These are phyloP conservation scores for Otocyon megalotis DNA, from an alignment of 2,113 vertebrate species.

Conservation along the genomic window DNA sequence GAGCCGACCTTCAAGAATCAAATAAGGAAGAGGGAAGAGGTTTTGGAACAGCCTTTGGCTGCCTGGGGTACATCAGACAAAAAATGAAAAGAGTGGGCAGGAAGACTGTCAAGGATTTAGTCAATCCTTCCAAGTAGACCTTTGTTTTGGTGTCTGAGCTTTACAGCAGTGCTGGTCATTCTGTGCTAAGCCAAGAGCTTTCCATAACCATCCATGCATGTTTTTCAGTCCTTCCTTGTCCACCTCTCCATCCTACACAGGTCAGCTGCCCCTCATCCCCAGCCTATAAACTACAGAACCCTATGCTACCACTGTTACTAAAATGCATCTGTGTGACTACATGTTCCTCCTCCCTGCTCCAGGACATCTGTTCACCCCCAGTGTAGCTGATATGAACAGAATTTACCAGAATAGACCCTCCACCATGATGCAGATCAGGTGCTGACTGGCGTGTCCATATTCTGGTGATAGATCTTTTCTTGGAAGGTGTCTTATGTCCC, in stretches of 20 bases:
- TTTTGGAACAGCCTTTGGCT: neutral
- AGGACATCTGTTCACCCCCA: neutral
- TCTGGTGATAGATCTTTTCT: neutral
- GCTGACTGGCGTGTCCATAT: neutral
- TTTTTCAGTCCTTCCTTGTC: neutral
- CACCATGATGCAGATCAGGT: neutral
- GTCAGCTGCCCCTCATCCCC: neutral
- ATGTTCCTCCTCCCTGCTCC: neutral
- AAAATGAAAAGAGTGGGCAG: neutral
- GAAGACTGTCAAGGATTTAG: neutral
- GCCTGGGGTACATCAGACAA: neutral
- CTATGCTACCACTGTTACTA: neutral
- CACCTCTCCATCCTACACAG: neutral
- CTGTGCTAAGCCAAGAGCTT: neutral
- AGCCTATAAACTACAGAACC: neutral
- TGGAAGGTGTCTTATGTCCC: neutral
- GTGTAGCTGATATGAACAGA: neutral
- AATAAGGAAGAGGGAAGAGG: neutral
- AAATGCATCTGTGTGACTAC: neutral
- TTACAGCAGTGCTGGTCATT: neutral
- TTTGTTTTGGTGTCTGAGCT: neutral
- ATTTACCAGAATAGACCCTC: neutral
- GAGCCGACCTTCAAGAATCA: neutral
- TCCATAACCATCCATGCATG: fast-evolving
- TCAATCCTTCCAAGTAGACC: neutral